Conservation (phyloP, 2,888 invertebrate genomes). For the Catotricha subobsoleta region DNA sequence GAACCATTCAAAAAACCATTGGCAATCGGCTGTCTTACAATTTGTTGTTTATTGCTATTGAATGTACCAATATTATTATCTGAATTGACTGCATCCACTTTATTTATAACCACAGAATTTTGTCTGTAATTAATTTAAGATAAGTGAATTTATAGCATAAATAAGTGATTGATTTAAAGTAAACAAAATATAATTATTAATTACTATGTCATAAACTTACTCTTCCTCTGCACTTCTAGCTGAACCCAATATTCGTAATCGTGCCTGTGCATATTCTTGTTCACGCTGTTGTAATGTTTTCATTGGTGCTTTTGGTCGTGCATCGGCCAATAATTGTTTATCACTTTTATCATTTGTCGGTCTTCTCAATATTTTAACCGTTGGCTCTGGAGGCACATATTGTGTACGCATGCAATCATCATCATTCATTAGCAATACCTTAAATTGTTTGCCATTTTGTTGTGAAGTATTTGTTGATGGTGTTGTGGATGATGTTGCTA, state of each 20-base stretch:
- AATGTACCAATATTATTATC: too few relatives aligned
- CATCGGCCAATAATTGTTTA: slow-evolving; percentile 41
- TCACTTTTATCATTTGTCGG: slow-evolving; percentile 38
- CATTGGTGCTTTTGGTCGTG: slow-evolving; percentile 53
- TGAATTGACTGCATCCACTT: too few relatives aligned
- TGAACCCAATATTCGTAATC: slow-evolving; percentile 76
- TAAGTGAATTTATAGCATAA: too few relatives aligned
- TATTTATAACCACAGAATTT: too few relatives aligned
- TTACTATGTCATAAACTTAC: too few relatives aligned
- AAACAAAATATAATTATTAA: too few relatives aligned
- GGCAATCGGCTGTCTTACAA: too few relatives aligned
- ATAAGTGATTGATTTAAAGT: too few relatives aligned
- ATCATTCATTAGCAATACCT: slow-evolving; percentile 53
- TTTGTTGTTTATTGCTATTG: too few relatives aligned
- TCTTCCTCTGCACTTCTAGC: slow-evolving; percentile 64
- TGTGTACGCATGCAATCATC: slow-evolving; percentile 65
- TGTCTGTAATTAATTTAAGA: too few relatives aligned
- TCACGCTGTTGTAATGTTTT: slow-evolving; percentile 78
- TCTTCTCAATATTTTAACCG: slow-evolving; percentile 67
- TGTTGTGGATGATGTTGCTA: slow-evolving; percentile 11
- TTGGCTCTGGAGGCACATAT: slow-evolving; percentile 59
- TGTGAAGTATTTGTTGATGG: slow-evolving; percentile 4
- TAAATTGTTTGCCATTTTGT: neutral
- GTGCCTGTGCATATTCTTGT: slow-evolving; percentile 84
- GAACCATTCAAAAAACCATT: too few relatives aligned